Evolutionary conservation across 2,888 invertebrate genomes (phyloP).

Genomic region (Euzetes globulus): DNA sequence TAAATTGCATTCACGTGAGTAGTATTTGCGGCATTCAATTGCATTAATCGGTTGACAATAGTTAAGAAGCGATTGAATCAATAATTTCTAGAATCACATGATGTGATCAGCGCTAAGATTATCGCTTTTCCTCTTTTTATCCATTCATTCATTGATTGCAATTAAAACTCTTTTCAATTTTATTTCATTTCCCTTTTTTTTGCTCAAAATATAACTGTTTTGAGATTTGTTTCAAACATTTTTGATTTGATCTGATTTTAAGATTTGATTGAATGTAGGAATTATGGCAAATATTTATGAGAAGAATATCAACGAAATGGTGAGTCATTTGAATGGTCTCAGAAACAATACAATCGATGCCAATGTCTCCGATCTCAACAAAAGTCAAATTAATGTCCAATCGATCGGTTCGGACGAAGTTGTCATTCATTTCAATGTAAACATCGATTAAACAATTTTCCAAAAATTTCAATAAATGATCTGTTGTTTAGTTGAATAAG

Average conservation of each 20-base stretch:
- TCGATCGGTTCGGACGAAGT: background rate
- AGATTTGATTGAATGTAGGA: background rate
- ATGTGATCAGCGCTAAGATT: too few species aligned
- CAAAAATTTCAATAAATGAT: background rate
- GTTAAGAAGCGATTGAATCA: background rate
- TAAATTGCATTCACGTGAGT: background rate
- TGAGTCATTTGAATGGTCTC: slow-evolving; percentile 3
- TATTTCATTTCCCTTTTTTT: too few species aligned
- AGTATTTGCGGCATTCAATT: background rate
- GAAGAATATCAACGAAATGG: background rate
- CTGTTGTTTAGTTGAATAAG: background rate
- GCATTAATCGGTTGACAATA: background rate
- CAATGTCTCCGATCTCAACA: background rate
- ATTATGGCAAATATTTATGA: slow-evolving; percentile 17
- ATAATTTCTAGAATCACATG: background rate
- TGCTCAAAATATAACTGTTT: too few species aligned
- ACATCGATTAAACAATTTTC: background rate
- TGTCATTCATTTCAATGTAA: slow-evolving; percentile 14
- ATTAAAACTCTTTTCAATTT: too few species aligned
- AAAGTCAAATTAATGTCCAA: slow-evolving; percentile 5
- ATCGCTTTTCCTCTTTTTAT: too few species aligned
- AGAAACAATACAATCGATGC: background rate
- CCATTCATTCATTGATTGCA: too few species aligned
- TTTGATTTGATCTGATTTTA: background rate
- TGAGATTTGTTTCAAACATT: background rate